Percentiles rank a stretch among this genome's conserved stretches.
These are phyloP conservation scores for Cataglyphis rosenhaueri DNA, from an alignment of 2,888 invertebrate genomes.

Conservation along the genomic window DNA sequence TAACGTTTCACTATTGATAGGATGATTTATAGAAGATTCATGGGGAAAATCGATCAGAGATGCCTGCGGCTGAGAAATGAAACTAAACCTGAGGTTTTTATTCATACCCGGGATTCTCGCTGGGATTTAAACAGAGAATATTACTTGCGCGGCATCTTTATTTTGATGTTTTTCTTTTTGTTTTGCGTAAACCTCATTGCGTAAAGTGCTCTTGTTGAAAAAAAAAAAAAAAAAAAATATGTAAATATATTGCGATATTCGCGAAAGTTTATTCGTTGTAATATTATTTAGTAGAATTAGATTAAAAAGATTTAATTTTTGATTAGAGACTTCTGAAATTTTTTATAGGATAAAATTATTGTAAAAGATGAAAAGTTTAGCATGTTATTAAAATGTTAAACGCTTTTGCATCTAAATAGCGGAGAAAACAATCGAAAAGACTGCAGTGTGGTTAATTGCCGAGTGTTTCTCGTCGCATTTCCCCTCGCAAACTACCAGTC, in stretches of 20 bases:
- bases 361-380: not conserved
- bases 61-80: constrained; percentile 18
- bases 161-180: not conserved
- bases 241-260: not conserved
- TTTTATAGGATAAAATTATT: not conserved
- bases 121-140: not conserved
- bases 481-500: constrained; percentile 17
- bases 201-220: not conserved
- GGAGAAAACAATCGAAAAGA: constrained; percentile 12
- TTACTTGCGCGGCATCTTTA: not conserved
- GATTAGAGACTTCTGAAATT: not conserved
- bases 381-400: not conserved
- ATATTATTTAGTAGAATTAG: not conserved
- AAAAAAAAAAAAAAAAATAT: not conserved
- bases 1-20: not conserved
- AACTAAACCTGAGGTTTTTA: not conserved
- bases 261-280: not conserved
- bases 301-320: not conserved
- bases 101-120: not conserved
- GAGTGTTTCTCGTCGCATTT: constrained; percentile 37
- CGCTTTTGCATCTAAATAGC: not conserved
- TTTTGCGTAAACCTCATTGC: not conserved
- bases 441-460: constrained; percentile 35
- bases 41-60: not conserved
- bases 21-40: not conserved